phyloP scores from a whole-genome alignment of 1,140 invertebrate species.

The Pomacea maculata region DNA sequence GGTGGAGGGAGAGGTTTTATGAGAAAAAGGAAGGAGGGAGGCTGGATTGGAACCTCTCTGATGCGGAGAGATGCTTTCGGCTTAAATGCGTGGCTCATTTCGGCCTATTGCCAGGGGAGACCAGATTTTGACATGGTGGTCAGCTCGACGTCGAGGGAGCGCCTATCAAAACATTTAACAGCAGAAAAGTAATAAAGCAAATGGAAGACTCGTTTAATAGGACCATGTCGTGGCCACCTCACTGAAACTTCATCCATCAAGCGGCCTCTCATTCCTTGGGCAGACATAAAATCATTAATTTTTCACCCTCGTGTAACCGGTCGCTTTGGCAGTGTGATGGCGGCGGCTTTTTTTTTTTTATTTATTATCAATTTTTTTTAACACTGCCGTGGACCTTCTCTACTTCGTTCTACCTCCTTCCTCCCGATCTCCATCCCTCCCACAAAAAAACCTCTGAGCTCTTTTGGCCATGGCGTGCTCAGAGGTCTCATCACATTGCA shows the following conservation, averaged over 20 bases:
- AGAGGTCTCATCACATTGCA: not conserved
- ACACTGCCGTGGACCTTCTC: not conserved
- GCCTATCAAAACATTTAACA: constrained; percentile 27
- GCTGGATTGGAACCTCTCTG: not conserved
- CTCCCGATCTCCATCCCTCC: not conserved
- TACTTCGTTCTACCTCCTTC: too few species aligned
- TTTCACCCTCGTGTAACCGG: constrained; percentile 4
- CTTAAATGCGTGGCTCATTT: constrained; percentile 10
- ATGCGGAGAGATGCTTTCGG: constrained; percentile 7
- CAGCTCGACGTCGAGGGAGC: not conserved
- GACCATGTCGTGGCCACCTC: constrained; percentile 17
- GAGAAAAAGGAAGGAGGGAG: not conserved
- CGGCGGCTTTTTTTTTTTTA: not conserved
- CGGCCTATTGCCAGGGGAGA: constrained; percentile 11
- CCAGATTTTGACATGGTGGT: constrained; percentile 7
- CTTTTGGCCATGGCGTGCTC: too few species aligned
- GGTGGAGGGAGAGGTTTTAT: not conserved
- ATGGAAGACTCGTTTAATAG: constrained; percentile 26
- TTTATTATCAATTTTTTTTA: not conserved
- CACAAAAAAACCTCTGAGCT: too few species aligned
- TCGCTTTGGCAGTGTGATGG: not conserved
- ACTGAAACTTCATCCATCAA: constrained; percentile 23
- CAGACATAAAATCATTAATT: constrained; percentile 33
- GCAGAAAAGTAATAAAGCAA: constrained; percentile 32
- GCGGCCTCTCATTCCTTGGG: constrained; percentile 16